These are phyloP conservation scores for Amazona vittata DNA, from an alignment of 2,113 vertebrate genomes.

Conservation along the genomic window DNA sequence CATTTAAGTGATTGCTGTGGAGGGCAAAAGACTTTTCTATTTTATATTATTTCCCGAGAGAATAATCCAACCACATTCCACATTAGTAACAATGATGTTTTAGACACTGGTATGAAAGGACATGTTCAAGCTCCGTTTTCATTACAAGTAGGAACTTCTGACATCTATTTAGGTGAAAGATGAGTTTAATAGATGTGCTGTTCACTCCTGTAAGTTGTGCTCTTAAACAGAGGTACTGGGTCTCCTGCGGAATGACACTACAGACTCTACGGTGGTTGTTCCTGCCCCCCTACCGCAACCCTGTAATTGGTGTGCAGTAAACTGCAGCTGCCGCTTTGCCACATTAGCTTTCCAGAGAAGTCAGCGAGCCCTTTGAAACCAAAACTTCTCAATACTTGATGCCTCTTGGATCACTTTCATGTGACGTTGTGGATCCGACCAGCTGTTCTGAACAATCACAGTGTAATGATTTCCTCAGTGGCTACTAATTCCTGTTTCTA, in stretches of 20 bases:
- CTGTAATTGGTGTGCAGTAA: background rate
- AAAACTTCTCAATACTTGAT: slow-evolving; percentile 36
- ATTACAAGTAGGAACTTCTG: background rate
- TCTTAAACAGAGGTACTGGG: background rate
- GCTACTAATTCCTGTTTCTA: slow-evolving; percentile 15
- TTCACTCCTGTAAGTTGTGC: background rate
- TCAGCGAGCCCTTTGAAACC: slow-evolving; percentile 49
- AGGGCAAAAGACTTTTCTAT: background rate
- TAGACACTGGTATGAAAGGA: background rate
- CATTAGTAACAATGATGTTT: background rate
- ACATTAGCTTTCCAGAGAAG: slow-evolving; percentile 7
- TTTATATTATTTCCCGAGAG: background rate
- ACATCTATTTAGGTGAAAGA: background rate
- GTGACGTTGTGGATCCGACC: background rate
- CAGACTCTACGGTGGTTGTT: background rate
- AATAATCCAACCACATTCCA: background rate
- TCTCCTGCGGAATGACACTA: background rate
- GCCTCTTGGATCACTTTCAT: slow-evolving; percentile 51
- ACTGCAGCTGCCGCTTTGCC: slow-evolving; percentile 49
- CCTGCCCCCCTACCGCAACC: background rate
- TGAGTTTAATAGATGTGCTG: background rate
- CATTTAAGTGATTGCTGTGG: background rate
- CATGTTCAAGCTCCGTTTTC: background rate
- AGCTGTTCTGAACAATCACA: slow-evolving; percentile 53
- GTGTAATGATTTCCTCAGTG: background rate